phyloP scores from a whole-genome alignment of 2,797 vertebrate species.

The Rhinoraja longicauda region DNA sequence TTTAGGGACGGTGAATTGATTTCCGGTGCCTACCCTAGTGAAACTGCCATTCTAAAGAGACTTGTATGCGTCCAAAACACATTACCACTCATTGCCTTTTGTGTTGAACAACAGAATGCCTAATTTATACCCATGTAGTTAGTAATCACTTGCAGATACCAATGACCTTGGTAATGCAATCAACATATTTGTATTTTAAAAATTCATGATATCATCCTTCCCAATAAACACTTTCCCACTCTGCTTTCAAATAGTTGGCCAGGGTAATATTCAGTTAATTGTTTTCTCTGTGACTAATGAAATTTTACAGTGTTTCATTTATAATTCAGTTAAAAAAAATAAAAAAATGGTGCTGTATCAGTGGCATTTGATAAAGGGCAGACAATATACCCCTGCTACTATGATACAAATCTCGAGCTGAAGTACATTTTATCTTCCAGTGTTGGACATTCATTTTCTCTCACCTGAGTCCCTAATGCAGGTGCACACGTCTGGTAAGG shows the following conservation, averaged over 20 bases:
- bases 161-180: slow-evolving; percentile 19
- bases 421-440: not conserved
- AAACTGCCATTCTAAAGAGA: too few species aligned
- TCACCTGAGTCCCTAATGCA: not conserved
- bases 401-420: too few species aligned
- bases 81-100: not conserved
- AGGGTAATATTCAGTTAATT: not conserved
- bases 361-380: not conserved
- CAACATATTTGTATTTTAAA: slow-evolving; percentile 5
- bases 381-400: not conserved
- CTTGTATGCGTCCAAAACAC: too few species aligned
- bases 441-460: not conserved
- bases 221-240: not conserved
- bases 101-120: not conserved
- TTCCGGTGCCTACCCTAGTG: not conserved
- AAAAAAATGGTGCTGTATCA: not conserved
- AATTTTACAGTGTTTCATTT: not conserved
- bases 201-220: slow-evolving; percentile 22
- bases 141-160: not conserved
- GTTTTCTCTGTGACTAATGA: not conserved
- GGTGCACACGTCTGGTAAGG: not conserved
- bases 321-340: not conserved
- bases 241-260: not conserved
- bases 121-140: not conserved
- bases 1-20: not conserved